Evolutionary conservation across 1,140 invertebrate species (phyloP).

Genomic region (Diachasmimorpha longicaudata): DNA sequence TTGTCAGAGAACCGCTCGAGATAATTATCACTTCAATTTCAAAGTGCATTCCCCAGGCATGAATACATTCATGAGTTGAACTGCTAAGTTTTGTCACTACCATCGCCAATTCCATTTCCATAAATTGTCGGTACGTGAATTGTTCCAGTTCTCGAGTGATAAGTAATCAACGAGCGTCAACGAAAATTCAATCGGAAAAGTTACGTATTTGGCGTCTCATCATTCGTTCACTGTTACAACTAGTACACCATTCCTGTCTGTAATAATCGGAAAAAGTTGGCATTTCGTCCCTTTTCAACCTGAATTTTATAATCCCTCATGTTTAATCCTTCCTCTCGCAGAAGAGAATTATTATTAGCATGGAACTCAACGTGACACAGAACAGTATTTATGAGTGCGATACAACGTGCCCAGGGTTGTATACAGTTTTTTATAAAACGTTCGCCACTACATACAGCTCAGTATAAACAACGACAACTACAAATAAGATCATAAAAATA

Average conservation of each 20-base stretch:
- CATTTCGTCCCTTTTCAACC: neutral
- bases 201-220: neutral
- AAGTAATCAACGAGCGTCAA: neutral
- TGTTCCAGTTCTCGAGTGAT: neutral
- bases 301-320: neutral
- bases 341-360: conserved; percentile 9
- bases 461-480: conserved; percentile 23
- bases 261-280: neutral
- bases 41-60: neutral
- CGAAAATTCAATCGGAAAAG: conserved; percentile 1
- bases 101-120: neutral
- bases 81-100: neutral
- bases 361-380: neutral
- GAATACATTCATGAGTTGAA: conserved; percentile 1
- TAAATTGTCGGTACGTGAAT: neutral
- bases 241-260: neutral
- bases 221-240: neutral
- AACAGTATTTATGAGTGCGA: conserved; percentile 13
- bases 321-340: neutral
- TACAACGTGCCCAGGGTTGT: conserved; percentile 5
- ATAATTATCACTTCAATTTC: conserved; percentile 9
- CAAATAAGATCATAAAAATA: conserved; percentile 18
- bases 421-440: neutral
- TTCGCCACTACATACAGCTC: neutral
- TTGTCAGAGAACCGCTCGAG: neutral